These are phyloP conservation scores for Scelioninae gen. 2 DNA, from an alignment of 2,888 invertebrate genomes.

Conservation along the genomic window DNA sequence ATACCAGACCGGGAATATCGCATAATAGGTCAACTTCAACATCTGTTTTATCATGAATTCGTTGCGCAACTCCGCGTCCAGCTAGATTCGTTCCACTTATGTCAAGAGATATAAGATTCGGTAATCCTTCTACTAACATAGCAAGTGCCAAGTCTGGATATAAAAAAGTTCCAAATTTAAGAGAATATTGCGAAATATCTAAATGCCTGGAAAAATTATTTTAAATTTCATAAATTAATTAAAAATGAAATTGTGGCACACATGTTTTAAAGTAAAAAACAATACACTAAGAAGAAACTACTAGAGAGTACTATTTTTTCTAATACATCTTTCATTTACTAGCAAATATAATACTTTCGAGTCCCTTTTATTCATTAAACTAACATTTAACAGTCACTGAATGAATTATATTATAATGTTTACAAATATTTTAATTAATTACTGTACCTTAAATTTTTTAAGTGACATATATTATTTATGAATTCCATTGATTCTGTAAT, in stretches of 20 bases:
- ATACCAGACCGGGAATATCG: slow-evolving; percentile 91
- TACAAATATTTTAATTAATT: too few relatives aligned
- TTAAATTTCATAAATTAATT: slow-evolving; percentile 2
- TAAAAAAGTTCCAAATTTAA: slow-evolving; percentile 84
- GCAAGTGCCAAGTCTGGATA: slow-evolving; percentile 85
- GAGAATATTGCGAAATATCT: slow-evolving; percentile 88
- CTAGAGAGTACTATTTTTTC: too few relatives aligned
- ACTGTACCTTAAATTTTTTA: slow-evolving; percentile 77
- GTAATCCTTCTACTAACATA: slow-evolving; percentile 84
- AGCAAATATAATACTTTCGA: too few relatives aligned
- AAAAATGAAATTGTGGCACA: slow-evolving; percentile 5
- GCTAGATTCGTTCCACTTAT: slow-evolving; percentile 98
- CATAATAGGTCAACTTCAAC: slow-evolving; percentile 72
- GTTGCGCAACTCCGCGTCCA: slow-evolving; percentile 85
- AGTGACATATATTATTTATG: slow-evolving; percentile 72
- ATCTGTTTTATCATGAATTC: slow-evolving; percentile 65
- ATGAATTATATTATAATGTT: too few relatives aligned
- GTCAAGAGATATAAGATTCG: slow-evolving; percentile 88
- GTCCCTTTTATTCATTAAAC: too few relatives aligned
- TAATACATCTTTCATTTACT: too few relatives aligned
- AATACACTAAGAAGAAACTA: too few relatives aligned
- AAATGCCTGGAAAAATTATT: slow-evolving; percentile 80
- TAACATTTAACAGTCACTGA: too few relatives aligned
- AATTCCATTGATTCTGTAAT: slow-evolving; percentile 65
- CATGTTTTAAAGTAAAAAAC: too few relatives aligned